Evolutionary conservation across 2,888 invertebrate species (phyloP), one percentile per base, ranked within the genome.

Genomic region (Cyrtodaria siliqua): DNA sequence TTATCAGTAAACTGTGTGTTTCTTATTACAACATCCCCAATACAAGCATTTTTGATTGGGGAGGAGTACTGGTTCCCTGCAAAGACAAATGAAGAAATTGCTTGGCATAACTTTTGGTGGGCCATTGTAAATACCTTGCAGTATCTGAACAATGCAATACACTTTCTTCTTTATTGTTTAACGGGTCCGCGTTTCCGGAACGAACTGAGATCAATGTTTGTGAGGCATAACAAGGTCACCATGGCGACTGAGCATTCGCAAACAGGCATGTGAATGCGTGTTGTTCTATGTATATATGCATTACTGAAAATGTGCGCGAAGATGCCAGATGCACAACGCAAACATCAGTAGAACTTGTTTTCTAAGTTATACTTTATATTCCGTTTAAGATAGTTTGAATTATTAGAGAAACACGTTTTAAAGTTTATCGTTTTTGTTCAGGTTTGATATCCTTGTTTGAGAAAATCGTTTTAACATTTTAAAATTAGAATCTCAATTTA

Each of bases 151-250:
- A 87, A 87, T 57, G 79, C 87, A 2, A 73, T 86, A 16, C 88
- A 89, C 73, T 86, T 89, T 74, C 87, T 89, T 63, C 69, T 89
- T 23, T 89, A 89, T 56, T 89, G 88, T 60, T 72, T 89, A 20
- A 89, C 88, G 0, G 86, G 87, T 9, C 87, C 88, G 0, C 70
- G 80, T 44, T 89, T 89, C 53, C 59, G 89, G 16, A 74, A 76
- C 18, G 87, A 87, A 68, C 60, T 89, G 42, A 55, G 66, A 24
- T 33, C 47, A 2, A 60, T 87, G 61, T 83, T 82, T 29, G 69
- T 44, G 16, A 33, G 4, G 33, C 33, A 71, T 44, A 72, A 69
- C 16, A 67, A 47, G 20, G 61, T 76, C 9, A 50, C 70, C 0
- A 27, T 33, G 33, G 33, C 12, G n/a, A 50, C 23, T 2, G 23